phyloP scores from a whole-genome alignment of 1,140 invertebrate genomes.

The Vanessa atalanta region DNA sequence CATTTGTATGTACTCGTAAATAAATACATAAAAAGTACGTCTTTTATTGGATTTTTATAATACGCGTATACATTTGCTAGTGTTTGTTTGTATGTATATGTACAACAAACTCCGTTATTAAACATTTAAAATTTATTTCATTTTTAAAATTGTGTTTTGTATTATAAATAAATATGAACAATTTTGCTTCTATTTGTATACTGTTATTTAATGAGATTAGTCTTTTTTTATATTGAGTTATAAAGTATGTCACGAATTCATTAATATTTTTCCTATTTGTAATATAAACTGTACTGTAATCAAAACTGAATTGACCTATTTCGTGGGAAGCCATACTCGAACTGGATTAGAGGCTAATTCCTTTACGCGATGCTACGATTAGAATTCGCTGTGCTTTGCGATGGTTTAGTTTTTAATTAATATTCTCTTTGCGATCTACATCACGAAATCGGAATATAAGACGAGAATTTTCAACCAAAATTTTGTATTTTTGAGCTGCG shows the following conservation, averaged over 20 bases:
- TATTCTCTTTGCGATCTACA: conserved; percentile 3
- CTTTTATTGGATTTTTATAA: no score
- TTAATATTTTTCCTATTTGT: conserved; percentile 11
- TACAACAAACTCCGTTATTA: no score
- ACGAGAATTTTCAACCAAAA: not conserved
- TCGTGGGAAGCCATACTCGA: conserved; percentile 34
- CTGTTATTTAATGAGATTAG: not conserved
- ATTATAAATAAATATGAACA: no score
- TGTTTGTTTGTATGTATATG: no score
- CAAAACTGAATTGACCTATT: conserved; percentile 38
- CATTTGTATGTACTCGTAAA: no score
- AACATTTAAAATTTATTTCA: no score
- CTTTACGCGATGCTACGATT: conserved; percentile 28
- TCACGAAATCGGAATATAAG: not conserved
- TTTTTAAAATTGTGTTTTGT: no score
- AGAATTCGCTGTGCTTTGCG: conserved; percentile 27
- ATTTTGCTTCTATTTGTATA: no score
- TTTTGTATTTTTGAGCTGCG: no score
- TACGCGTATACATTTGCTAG: no score
- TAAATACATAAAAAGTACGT: no score
- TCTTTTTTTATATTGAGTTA: not conserved
- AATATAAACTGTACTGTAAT: conserved; percentile 26
- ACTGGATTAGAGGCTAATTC: conserved; percentile 35
- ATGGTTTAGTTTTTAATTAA: conserved; percentile 28
- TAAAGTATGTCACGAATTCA: not conserved